A percentile compares a stretch with the other conserved stretches of the same genome.
Evolutionary conservation across 30 jellyfish, hydroid and myxozoan species (phyloP).

Genomic region (Chironex yamaguchii): DNA sequence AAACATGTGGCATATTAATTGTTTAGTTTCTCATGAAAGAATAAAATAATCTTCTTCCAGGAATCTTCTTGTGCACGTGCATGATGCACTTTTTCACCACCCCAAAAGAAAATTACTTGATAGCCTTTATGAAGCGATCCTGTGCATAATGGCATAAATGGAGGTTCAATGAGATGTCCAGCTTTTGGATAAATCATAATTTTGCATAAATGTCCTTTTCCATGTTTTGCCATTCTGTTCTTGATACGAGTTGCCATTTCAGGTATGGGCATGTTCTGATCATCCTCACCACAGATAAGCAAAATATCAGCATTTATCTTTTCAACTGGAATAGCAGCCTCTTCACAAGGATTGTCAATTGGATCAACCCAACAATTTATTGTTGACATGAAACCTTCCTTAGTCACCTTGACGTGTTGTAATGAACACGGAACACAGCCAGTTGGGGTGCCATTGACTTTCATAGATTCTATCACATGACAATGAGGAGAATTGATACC

Average conservation of each 20-base stretch:
- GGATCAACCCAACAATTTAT: too few species aligned
- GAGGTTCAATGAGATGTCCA: slow-evolving; percentile 84
- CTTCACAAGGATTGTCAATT: background rate
- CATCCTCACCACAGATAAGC: slow-evolving; percentile 48
- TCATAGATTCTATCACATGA: too few species aligned
- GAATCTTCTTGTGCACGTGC: slow-evolving; percentile 81
- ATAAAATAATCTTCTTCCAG: slow-evolving; percentile 60
- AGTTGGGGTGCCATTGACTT: too few species aligned
- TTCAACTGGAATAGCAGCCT: slow-evolving; percentile 30
- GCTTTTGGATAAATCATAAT: slow-evolving; percentile 53
- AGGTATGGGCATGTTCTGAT: background rate
- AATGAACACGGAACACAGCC: too few species aligned
- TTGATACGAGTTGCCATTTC: slow-evolving; percentile 11
- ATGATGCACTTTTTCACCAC: slow-evolving; percentile 65
- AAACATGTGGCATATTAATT: too few species aligned
- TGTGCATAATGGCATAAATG: slow-evolving; percentile 75
- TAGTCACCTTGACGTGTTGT: too few species aligned
- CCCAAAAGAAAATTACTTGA: slow-evolving; percentile 36
- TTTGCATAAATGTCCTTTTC: background rate
- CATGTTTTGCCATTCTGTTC: background rate
- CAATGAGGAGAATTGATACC: too few species aligned
- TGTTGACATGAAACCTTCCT: too few species aligned
- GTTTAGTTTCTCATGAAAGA: slow-evolving; percentile 27
- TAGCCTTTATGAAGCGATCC: slow-evolving; percentile 13
- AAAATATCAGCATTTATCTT: slow-evolving; percentile 34